Conservation (phyloP, 1,140 invertebrate species). For the Sitobion miscanthi region DNA sequence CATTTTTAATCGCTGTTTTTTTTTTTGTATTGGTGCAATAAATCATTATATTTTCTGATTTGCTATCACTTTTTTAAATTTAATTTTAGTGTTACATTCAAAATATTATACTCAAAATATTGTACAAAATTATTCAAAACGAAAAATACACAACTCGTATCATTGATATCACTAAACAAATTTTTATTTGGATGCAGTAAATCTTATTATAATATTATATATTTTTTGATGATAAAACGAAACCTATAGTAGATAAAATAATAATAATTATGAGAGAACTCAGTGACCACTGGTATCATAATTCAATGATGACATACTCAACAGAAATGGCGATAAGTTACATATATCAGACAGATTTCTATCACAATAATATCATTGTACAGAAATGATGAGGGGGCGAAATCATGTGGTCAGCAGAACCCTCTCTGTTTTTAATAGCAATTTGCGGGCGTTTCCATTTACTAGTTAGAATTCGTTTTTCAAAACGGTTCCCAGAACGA, state of each 20-base stretch:
- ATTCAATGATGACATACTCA: background rate
- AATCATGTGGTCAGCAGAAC: slow-evolving; percentile 14
- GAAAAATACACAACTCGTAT: background rate
- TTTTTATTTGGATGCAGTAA: background rate
- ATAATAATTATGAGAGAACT: background rate
- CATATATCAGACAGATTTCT: background rate
- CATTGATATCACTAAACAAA: too few species aligned
- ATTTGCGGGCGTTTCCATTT: slow-evolving; percentile 34
- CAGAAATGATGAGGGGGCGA: background rate
- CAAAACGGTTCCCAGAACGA: slow-evolving; percentile 5
- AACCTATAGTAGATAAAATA: background rate
- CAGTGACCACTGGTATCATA: background rate
- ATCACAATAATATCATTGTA: background rate
- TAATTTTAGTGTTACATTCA: background rate
- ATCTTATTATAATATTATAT: background rate
- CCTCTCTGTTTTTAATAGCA: background rate
- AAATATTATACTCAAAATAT: background rate
- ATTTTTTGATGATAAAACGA: background rate
- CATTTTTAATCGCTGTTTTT: too few species aligned
- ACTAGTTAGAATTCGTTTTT: slow-evolving; percentile 34
- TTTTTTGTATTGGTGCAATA: background rate
- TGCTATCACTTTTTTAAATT: background rate
- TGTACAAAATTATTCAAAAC: background rate
- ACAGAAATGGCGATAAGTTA: background rate
- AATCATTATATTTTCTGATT: background rate